Evolutionary conservation across 2,113 vertebrate species (phyloP).

Genomic region (Gnathonemus longibarbis): DNA sequence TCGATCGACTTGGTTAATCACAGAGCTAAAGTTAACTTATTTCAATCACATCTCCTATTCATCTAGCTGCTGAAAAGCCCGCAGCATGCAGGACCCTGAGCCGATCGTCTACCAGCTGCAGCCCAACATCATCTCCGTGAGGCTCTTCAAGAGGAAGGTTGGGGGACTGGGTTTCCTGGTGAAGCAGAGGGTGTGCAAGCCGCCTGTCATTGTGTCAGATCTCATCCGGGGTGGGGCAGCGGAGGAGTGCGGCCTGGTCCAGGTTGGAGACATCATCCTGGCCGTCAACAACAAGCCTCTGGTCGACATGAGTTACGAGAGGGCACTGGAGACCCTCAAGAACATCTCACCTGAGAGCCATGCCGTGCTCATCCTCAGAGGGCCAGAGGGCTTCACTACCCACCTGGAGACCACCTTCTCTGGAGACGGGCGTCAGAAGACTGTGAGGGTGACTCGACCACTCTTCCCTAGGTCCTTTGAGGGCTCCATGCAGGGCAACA

Average conservation of each 20-base stretch:
- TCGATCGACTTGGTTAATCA: slow-evolving; percentile 19
- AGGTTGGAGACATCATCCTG: slow-evolving; percentile 89
- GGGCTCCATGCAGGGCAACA: slow-evolving; percentile 64
- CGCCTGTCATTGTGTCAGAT: slow-evolving; percentile 87
- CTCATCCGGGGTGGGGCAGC: slow-evolving; percentile 88
- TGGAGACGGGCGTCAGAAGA: slow-evolving; percentile 82
- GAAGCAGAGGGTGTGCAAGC: slow-evolving; percentile 88
- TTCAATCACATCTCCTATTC: slow-evolving; percentile 1
- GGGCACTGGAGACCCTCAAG: slow-evolving; percentile 81
- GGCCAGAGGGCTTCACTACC: slow-evolving; percentile 91
- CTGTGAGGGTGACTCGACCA: slow-evolving; percentile 80
- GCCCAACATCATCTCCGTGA: slow-evolving; percentile 93
- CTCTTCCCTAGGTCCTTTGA: slow-evolving; percentile 62
- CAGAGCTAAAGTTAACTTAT: slow-evolving; percentile 8
- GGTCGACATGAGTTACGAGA: slow-evolving; percentile 85
- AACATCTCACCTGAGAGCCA: slow-evolving; percentile 82
- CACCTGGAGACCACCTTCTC: slow-evolving; percentile 91
- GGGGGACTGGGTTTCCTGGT: slow-evolving; percentile 93
- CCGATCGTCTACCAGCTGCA: slow-evolving; percentile 89
- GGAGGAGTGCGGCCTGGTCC: slow-evolving; percentile 90
- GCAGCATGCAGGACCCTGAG: slow-evolving; percentile 79
- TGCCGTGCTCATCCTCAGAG: slow-evolving; percentile 87
- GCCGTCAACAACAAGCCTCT: slow-evolving; percentile 88
- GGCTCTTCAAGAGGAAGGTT: slow-evolving; percentile 88
- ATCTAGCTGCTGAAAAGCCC: neutral